Conservation (phyloP, 2,797 vertebrate genomes). For the Oryzias sinensis region DNA sequence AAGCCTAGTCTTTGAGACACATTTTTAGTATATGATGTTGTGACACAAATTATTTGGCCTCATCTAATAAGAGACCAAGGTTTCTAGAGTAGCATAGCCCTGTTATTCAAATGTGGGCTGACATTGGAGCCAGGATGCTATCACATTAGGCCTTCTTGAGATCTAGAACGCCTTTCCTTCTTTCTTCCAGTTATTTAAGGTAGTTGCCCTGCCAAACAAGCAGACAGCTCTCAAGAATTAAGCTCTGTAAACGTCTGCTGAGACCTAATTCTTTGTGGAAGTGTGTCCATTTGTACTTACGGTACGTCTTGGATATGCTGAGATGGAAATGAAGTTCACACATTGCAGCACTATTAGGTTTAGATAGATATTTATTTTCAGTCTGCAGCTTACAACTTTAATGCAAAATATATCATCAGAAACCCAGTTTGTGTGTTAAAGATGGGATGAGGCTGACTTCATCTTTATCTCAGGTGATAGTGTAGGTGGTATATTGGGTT, state of each 20-base stretch:
- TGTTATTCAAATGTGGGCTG: conserved; percentile 64
- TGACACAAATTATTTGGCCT: conserved; percentile 10
- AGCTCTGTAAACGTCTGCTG: conserved; percentile 1
- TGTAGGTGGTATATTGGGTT: not conserved
- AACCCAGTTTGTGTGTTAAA: conserved; percentile 2
- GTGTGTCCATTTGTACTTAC: conserved; percentile 16
- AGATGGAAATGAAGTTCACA: conserved; percentile 2
- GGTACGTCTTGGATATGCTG: conserved; percentile 9
- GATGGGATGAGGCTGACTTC: conserved; percentile 17
- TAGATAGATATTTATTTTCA: not conserved
- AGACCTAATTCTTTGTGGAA: conserved; percentile 9
- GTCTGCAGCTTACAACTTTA: not conserved
- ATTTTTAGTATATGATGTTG: conserved; percentile 4
- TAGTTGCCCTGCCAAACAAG: conserved; percentile 12
- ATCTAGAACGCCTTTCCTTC: conserved; percentile 11
- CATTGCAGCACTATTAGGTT: not conserved
- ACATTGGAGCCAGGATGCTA: conserved; percentile 29
- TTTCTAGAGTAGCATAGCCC: conserved; percentile 33
- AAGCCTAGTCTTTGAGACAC: not conserved
- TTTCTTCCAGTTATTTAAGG: conserved; percentile 17
- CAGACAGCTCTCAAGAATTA: conserved; percentile 17
- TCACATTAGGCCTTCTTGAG: conserved; percentile 35
- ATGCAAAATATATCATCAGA: conserved; percentile 7
- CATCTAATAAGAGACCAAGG: conserved; percentile 8
- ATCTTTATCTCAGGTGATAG: conserved; percentile 5